Percentiles rank a stretch among this genome's conserved stretches.
Evolutionary conservation across 2,888 invertebrate genomes (phyloP).

Genomic region (Caenorhabditis afra): DNA sequence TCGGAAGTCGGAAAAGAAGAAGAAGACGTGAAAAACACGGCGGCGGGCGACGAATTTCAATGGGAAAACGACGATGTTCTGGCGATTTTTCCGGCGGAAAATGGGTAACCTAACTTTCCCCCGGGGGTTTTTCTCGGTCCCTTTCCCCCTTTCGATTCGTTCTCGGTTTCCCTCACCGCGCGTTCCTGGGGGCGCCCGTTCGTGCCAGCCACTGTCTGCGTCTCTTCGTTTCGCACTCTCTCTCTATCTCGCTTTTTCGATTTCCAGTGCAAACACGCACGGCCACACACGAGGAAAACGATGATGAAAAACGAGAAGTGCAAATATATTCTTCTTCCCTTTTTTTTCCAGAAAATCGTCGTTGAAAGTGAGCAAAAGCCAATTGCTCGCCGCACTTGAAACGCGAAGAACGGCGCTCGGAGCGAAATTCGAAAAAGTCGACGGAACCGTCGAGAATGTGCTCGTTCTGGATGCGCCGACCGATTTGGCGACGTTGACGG

Average conservation of each 20-base stretch:
- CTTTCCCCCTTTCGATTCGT: too few relatives aligned
- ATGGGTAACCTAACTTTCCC: too few relatives aligned
- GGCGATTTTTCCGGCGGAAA: constrained; percentile 7
- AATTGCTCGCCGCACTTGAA: constrained; percentile 18
- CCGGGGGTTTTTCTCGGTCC: background rate
- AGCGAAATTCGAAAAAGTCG: background rate
- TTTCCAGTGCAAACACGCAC: constrained; percentile 24
- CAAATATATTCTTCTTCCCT: too few relatives aligned
- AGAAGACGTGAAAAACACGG: background rate
- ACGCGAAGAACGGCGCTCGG: constrained; percentile 14
- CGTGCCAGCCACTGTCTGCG: constrained; percentile 21
- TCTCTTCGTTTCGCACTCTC: constrained; percentile 13
- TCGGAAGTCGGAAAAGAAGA: background rate
- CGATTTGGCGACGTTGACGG: constrained; percentile 9
- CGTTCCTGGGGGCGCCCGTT: too few relatives aligned
- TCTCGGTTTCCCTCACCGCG: too few relatives aligned
- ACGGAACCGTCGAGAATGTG: constrained; percentile 23
- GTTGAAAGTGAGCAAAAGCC: background rate
- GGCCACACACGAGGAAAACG: constrained; percentile 44
- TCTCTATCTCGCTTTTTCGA: too few relatives aligned
- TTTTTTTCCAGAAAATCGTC: constrained; percentile 27
- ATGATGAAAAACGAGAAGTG: background rate
- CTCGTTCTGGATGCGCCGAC: constrained; percentile 25
- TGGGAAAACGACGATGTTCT: constrained; percentile 31
- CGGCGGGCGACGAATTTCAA: background rate